Conservation (phyloP, 2,888 invertebrate species). For the Eristalis pertinax region DNA sequence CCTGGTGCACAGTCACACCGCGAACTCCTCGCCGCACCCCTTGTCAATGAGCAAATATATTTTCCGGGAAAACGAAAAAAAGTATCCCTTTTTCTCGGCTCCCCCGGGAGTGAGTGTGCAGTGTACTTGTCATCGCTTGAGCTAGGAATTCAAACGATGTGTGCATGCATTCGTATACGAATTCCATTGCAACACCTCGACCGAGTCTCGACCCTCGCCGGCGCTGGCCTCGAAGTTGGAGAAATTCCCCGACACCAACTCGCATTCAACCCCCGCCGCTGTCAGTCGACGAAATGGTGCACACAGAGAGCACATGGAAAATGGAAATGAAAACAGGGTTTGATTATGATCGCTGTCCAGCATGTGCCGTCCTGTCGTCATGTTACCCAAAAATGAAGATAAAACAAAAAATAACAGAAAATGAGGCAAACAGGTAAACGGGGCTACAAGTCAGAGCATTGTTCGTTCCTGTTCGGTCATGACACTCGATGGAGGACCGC, state of each 20-base stretch:
- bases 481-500: background rate
- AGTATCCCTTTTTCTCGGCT: background rate
- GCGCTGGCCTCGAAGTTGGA: background rate
- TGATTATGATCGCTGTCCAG: constrained; percentile 10
- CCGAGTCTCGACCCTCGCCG: background rate
- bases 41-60: background rate
- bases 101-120: background rate
- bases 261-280: background rate
- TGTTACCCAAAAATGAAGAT: background rate
- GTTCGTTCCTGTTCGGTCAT: too few species aligned
- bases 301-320: background rate
- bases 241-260: background rate
- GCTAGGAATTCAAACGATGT: constrained; percentile 1
- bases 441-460: too few species aligned
- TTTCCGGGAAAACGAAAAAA: background rate
- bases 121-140: background rate
- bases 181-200: constrained; percentile 7
- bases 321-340: background rate
- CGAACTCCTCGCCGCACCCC: background rate
- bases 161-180: background rate
- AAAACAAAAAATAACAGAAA: background rate
- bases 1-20: background rate
- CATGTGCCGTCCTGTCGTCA: background rate
- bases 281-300: background rate
- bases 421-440: background rate